Conservation (phyloP, 2,888 invertebrate species). For the Dasysyrphus tricinctus region DNA sequence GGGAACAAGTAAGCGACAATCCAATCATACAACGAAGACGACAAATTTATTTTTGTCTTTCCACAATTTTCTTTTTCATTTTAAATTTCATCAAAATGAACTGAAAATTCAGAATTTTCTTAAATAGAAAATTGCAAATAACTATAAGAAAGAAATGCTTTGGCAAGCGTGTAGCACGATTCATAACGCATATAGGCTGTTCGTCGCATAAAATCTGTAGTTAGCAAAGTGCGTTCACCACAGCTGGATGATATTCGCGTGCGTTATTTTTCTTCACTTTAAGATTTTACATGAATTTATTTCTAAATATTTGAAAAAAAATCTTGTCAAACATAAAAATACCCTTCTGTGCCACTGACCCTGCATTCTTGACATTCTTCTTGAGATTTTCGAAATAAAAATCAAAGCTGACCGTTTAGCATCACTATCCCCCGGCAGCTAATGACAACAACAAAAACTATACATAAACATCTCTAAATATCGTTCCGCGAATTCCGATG, state of each 20-base stretch:
- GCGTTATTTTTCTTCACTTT: slow-evolving; percentile 28
- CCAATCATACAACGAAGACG: slow-evolving; percentile 12
- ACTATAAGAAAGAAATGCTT: slow-evolving; percentile 61
- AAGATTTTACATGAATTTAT: not conserved
- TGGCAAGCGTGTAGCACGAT: slow-evolving; percentile 46
- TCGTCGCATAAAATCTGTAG: slow-evolving; percentile 51
- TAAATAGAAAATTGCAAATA: slow-evolving; percentile 69
- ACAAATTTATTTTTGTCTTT: slow-evolving; percentile 72
- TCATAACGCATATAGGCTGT: slow-evolving; percentile 61
- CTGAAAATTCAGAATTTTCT: slow-evolving; percentile 35
- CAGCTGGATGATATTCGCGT: slow-evolving; percentile 71
- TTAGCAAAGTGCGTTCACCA: slow-evolving; percentile 65
- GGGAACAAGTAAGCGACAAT: slow-evolving; percentile 24
- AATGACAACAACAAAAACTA: slow-evolving; percentile 6
- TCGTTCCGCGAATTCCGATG: slow-evolving; percentile 56
- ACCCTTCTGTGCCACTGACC: slow-evolving; percentile 21
- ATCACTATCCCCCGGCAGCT: not conserved
- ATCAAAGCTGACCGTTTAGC: slow-evolving; percentile 42
- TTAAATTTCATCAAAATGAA: slow-evolving; percentile 50
- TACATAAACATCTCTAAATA: slow-evolving; percentile 36
- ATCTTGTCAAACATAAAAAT: slow-evolving; percentile 16
- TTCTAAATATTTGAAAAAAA: not conserved
- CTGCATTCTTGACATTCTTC: slow-evolving; percentile 19
- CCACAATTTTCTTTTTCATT: slow-evolving; percentile 67
- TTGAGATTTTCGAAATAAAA: slow-evolving; percentile 12